Base-by-base conservation (phyloP, 2,797 vertebrate genomes). In the Eulemur mongoz region DNA sequence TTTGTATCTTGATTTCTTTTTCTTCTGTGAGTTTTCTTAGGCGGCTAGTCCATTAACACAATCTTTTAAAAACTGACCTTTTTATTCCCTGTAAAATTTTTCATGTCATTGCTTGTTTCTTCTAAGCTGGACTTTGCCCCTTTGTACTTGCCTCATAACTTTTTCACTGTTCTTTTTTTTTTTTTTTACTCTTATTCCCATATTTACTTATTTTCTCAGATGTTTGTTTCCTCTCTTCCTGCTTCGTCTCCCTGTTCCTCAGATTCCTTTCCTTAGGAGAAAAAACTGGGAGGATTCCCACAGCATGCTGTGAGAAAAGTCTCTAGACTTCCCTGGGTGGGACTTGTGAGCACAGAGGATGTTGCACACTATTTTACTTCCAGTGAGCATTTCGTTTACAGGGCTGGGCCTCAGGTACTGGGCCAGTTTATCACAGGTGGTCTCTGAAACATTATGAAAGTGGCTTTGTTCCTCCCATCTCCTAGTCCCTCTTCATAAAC, bases 191-290 rank as follows among this genome's bases (percentile, higher is more conserved):
- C 63, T 84, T 67, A 61, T 76, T 73, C 67, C 32, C 43, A 27
- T 40, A 73, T 54, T 85, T 81, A 92, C 59, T 92, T 83, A 27
- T 85, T 72, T 84, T 83, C 76, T 83, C 91, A 83, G 50, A 89
- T 50, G 80, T 84, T 86, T 94, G 75, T 52, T 95, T 92, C 75
- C 27, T 52, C 86, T 79, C 63, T 93, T 93, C 67, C 82, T 52
- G 52, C 18, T 72, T 63, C 3, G 20, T 27, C 38, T 88, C 43
- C 15, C 63, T 54, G 50, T 50, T 78, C 25, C 76, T 93, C 52
- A 38, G 73, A 83, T 89, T 76, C 50, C 57, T 91, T 45, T 93
- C 18, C 27, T 54, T 45, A 40, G 50, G 45, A 86, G 85, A 91
- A 93, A 54, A 61, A 91, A 70, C 13, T 27, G 81, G 63, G 35